Conservation (phyloP, 1,140 invertebrate genomes). For the Bombus pyrosoma region DNA sequence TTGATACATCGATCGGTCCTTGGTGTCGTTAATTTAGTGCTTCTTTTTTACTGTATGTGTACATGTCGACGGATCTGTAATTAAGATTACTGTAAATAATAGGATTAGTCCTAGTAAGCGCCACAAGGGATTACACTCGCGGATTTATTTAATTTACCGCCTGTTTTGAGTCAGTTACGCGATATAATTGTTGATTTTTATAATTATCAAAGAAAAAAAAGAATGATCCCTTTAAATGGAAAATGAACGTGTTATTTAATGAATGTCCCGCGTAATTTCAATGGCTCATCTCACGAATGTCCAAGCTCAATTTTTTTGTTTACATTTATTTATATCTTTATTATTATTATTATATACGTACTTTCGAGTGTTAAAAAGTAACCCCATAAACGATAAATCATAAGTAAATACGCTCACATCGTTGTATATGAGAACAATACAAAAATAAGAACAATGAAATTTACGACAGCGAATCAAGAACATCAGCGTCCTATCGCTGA, state of each 20-base stretch:
- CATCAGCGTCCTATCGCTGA: background rate
- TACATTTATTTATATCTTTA: conserved; percentile 25
- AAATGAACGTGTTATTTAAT: background rate
- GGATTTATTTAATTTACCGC: conserved; percentile 16
- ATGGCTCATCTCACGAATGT: background rate
- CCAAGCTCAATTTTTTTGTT: conserved; percentile 28
- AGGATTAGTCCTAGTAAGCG: conserved; percentile 5
- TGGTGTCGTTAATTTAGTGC: conserved; percentile 33
- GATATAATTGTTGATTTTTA: background rate
- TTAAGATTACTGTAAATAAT: conserved; percentile 55
- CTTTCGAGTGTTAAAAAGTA: background rate
- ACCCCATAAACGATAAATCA: background rate
- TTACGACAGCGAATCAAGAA: background rate
- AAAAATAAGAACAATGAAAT: background rate
- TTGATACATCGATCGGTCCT: conserved; percentile 34
- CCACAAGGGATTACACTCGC: background rate
- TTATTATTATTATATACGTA: conserved; percentile 4
- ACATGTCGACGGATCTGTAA: conserved; percentile 29
- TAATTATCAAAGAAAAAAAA: background rate
- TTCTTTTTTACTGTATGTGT: conserved; percentile 23
- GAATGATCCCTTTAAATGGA: background rate
- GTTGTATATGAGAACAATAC: too few species aligned
- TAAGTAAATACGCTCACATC: background rate
- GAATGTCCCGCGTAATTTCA: background rate
- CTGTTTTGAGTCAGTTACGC: background rate